Evolutionary conservation across 2,888 invertebrate species (phyloP).

Genomic region (Lycocerus yunnanus): DNA sequence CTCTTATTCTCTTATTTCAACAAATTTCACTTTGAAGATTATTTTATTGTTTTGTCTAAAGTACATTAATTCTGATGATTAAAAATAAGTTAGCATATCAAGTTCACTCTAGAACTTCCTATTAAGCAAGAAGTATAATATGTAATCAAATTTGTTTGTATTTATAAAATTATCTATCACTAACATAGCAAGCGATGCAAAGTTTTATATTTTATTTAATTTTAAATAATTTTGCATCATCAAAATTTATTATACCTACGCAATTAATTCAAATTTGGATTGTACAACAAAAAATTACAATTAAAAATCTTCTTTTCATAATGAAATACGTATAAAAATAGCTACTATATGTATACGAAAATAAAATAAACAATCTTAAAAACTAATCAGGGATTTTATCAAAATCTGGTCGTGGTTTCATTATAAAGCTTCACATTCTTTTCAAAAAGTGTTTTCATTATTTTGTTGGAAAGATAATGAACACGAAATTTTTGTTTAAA

Average conservation of each 20-base stretch:
- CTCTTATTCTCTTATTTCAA: too few relatives aligned
- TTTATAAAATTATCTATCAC: not conserved
- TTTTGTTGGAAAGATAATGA: not conserved
- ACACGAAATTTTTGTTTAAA: not conserved
- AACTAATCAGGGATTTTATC: not conserved
- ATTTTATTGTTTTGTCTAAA: too few relatives aligned
- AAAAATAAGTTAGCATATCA: not conserved
- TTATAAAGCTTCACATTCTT: not conserved
- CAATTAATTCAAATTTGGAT: too few relatives aligned
- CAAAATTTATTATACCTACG: not conserved
- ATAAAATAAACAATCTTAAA: not conserved
- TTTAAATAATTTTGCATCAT: too few relatives aligned
- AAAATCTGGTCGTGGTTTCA: not conserved
- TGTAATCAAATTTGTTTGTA: not conserved
- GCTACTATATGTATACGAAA: too few relatives aligned
- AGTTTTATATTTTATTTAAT: too few relatives aligned
- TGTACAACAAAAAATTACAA: too few relatives aligned
- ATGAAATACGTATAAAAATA: not conserved
- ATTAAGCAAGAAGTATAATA: not conserved
- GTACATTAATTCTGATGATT: too few relatives aligned
- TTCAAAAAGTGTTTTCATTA: not conserved
- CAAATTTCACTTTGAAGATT: too few relatives aligned
- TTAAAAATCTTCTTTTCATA: not conserved
- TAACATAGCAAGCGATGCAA: too few relatives aligned
- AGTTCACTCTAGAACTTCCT: not conserved